Evolutionary conservation across 2,797 vertebrate species (phyloP).

Genomic region (Pseudopleuronectes americanus): DNA sequence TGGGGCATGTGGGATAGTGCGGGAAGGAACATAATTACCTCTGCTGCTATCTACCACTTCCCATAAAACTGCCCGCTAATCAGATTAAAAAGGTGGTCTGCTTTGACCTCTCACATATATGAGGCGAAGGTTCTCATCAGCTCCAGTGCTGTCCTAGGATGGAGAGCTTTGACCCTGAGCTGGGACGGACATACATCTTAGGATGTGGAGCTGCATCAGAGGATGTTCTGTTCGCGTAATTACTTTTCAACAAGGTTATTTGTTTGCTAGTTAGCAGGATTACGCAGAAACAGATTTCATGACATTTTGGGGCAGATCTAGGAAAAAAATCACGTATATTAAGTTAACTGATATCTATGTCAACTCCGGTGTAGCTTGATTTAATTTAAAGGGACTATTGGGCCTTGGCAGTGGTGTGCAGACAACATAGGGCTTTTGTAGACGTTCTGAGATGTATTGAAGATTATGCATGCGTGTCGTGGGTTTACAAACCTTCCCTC

Average conservation of each 20-base stretch:
- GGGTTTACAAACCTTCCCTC: conserved; percentile 5
- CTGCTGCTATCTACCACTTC: conserved; percentile 71
- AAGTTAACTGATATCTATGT: no score
- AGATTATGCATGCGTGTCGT: conserved; percentile 8
- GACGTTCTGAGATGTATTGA: no score
- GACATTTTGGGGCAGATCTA: no score
- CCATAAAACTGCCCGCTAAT: conserved; percentile 75
- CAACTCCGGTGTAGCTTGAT: no score
- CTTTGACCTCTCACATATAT: conserved; percentile 50
- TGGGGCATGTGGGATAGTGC: conserved; percentile 42
- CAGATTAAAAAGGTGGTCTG: conserved; percentile 54
- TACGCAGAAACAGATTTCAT: no score
- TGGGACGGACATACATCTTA: conserved; percentile 35
- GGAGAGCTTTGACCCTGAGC: conserved; percentile 30
- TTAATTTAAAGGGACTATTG: no score
- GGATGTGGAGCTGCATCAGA: background rate
- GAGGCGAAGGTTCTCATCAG: conserved; percentile 16
- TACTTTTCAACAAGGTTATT: no score
- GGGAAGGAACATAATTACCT: conserved; percentile 88
- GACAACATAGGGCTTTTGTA: no score
- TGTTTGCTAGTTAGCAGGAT: no score
- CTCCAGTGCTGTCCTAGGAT: conserved; percentile 20
- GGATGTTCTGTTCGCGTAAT: background rate
- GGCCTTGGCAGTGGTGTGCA: no score
- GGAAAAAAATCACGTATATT: no score